Conservation (phyloP, 2,113 vertebrate species). For the Phrynocephalus versicolor region DNA sequence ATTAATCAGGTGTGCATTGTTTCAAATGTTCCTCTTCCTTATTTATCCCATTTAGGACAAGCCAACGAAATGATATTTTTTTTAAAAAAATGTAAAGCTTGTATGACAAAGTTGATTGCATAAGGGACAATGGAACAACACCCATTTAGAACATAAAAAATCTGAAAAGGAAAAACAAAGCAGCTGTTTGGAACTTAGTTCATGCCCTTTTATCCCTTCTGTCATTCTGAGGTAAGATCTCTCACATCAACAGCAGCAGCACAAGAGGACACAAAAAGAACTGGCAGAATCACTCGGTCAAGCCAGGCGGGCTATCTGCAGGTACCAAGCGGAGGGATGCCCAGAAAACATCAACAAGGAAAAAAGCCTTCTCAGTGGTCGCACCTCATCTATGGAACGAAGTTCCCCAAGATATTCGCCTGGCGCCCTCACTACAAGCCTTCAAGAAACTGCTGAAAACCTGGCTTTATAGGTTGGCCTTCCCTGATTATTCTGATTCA, state of each 20-base stretch:
- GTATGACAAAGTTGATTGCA: not conserved
- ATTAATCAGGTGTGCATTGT: not conserved
- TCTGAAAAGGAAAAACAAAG: not conserved
- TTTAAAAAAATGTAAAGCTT: not conserved
- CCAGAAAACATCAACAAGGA: too few species aligned
- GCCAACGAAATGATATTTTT: not conserved
- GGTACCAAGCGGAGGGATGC: too few species aligned
- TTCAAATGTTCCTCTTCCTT: not conserved
- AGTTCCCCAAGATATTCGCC: too few species aligned
- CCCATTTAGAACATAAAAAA: not conserved
- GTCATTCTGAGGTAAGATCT: not conserved
- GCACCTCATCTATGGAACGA: too few species aligned
- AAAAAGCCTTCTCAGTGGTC: too few species aligned
- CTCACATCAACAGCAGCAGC: not conserved
- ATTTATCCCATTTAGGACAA: not conserved
- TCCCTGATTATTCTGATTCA: too few species aligned
- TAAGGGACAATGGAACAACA: not conserved
- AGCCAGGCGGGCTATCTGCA: too few species aligned
- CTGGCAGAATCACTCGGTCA: too few species aligned
- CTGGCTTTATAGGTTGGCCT: too few species aligned
- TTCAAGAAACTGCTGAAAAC: too few species aligned
- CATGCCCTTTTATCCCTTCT: not conserved
- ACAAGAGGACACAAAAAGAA: too few species aligned
- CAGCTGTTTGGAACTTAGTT: not conserved
- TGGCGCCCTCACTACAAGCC: too few species aligned